Evolutionary conservation across 2,113 vertebrate genomes (phyloP).

Genomic region (Alethe castanea): DNA sequence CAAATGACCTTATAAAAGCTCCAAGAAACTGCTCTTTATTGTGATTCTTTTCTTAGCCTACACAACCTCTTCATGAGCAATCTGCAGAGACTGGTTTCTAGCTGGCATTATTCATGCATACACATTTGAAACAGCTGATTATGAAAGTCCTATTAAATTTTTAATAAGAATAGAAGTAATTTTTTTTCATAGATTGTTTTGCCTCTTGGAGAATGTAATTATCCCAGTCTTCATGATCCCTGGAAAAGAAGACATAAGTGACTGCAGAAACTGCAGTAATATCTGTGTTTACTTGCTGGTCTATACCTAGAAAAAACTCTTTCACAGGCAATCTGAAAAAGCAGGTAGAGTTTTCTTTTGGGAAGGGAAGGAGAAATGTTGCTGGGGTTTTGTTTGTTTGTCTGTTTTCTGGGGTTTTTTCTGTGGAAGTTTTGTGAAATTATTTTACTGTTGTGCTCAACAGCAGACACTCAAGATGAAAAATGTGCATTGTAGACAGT

Average conservation of each 20-base stretch:
- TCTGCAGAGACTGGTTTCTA: neutral
- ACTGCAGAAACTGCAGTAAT: neutral
- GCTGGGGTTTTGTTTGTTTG: neutral
- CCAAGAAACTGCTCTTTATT: neutral
- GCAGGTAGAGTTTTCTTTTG: neutral
- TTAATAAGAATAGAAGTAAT: conserved; percentile 10
- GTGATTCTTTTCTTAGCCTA: neutral
- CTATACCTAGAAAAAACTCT: neutral
- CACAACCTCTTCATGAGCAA: neutral
- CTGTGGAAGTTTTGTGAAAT: neutral
- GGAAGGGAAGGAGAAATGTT: neutral
- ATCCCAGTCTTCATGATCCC: neutral
- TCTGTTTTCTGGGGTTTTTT: neutral
- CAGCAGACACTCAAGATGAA: neutral
- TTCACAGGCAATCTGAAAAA: neutral
- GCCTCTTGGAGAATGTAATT: conserved; percentile 17
- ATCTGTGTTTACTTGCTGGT: neutral
- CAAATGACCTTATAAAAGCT: conserved; percentile 16
- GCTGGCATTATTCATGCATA: neutral
- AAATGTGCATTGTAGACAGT: neutral
- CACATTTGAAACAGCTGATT: conserved; percentile 29
- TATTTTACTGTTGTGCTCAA: neutral
- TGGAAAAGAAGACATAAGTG: neutral
- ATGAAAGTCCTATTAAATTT: conserved; percentile 48
- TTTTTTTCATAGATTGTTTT: neutral